These are phyloP conservation scores for Harmothoe impar DNA, from an alignment of 2,888 invertebrate genomes.

Conservation along the genomic window DNA sequence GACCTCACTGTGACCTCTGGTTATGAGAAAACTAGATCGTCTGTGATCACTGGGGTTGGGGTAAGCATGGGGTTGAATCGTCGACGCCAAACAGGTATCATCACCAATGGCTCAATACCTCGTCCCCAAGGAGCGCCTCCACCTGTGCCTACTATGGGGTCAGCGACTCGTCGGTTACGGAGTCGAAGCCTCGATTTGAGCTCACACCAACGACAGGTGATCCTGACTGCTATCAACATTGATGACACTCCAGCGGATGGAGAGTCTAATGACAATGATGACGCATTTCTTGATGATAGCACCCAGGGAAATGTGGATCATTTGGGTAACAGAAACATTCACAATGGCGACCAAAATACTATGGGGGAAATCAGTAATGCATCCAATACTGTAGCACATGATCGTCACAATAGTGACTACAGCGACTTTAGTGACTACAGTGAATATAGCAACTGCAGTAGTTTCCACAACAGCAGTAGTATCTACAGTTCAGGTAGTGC, in stretches of 20 bases:
- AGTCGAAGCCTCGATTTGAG: constrained; percentile 29
- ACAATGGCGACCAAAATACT: not conserved
- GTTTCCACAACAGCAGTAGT: not conserved
- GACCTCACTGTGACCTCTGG: not conserved
- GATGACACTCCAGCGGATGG: constrained; percentile 4
- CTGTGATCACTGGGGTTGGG: not conserved
- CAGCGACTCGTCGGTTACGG: constrained; percentile 7
- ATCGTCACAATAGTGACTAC: not conserved
- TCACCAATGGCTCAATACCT: not conserved
- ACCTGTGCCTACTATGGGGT: not conserved
- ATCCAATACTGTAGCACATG: not conserved
- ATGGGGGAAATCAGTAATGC: not conserved
- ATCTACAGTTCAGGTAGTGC: not conserved
- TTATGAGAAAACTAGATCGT: not conserved
- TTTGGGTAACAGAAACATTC: not conserved
- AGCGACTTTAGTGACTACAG: constrained; percentile 47
- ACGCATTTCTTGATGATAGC: not conserved
- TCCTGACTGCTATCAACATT: constrained; percentile 21
- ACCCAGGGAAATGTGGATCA: not conserved
- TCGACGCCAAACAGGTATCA: not conserved
- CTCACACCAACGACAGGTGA: not conserved
- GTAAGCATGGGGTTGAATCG: not conserved
- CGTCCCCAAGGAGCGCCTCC: constrained; percentile 1
- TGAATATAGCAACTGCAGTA: not conserved
- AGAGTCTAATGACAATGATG: not conserved